A percentile compares a stretch with the other conserved stretches of the same genome.
Evolutionary conservation across 2,797 vertebrate genomes (phyloP).

Genomic region (Chloroceryle inda): DNA sequence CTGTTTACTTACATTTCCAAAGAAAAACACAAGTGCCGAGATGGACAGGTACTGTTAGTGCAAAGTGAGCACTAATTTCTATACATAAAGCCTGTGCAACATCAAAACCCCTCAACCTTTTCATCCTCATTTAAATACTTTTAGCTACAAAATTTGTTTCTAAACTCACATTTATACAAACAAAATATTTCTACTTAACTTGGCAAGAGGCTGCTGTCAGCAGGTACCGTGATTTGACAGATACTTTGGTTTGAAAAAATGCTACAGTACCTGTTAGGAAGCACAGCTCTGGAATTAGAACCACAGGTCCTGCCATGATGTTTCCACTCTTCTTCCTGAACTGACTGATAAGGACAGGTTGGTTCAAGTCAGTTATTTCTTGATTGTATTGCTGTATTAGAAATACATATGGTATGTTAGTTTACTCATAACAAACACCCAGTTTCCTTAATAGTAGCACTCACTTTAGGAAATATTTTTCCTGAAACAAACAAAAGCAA

Average conservation of each 20-base stretch:
- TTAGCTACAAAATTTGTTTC: neutral
- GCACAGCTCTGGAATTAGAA: slow-evolving; percentile 94
- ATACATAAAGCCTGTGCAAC: rapidly evolving
- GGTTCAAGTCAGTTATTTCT: slow-evolving; percentile 87
- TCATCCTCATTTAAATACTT: neutral
- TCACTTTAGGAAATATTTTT: neutral
- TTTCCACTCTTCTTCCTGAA: slow-evolving; percentile 81
- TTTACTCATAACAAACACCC: neutral
- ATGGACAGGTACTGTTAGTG: neutral
- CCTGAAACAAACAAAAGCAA: neutral
- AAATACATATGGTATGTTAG: neutral
- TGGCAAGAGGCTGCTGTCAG: neutral
- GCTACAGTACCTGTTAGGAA: slow-evolving; percentile 87
- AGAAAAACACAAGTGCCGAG: neutral
- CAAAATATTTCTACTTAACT: neutral
- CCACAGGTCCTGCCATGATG: slow-evolving; percentile 80
- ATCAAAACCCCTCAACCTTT: neutral
- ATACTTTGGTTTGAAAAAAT: neutral
- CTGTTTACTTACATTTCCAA: neutral
- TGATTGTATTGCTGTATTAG: slow-evolving; percentile 89
- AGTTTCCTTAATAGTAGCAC: neutral
- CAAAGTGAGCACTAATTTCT: neutral
- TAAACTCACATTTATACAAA: neutral
- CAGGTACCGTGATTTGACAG: neutral
- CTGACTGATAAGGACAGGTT: slow-evolving; percentile 90